Base-by-base conservation (phyloP, 2,113 vertebrate species). In the Epinephelus lanceolatus region DNA sequence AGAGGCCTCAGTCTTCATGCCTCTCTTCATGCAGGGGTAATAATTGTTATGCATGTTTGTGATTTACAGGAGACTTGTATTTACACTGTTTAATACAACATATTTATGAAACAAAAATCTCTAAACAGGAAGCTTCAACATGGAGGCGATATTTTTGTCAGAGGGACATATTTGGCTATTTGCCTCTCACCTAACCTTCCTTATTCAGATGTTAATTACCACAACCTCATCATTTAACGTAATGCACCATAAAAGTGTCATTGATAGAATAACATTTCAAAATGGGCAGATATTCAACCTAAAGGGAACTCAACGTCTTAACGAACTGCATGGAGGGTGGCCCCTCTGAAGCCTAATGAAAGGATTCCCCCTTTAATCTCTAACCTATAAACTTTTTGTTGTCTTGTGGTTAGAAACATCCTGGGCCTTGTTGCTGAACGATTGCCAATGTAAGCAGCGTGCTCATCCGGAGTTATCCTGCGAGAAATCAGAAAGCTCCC, bases 321-420 rank as follows among this genome's bases (percentile, higher is more conserved):
- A 42, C 18, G 27, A 78, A 47, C 19, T 57, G 40, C 60, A 30
- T 40, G 33, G 1, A 62, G 23, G 3, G n/a, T 11, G 10, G 17
- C 30, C 75, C 51, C 12, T 21, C 13, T 25, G 57, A 0, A n/a
- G 47, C 63, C 51, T 0, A n/a, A 77, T 67, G 15, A 33, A 63
- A 76, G 7, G 7, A 30, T 30, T 17, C 62, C 30, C 10, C 8
- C 12, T 57, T 71, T 67, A 47, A 56, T 67, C 18, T 83, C 37
- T 71, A 52, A 30, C 53, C 60, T 65, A 77, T 78, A 69, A 79
- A 73, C 57, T 12, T 37, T 71, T 60, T 81, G 55, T 79, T 69
- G 47, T 37, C 40, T 18, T 52, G 30, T 65, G 9, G 18, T 2
- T 45, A 59, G 12, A 56, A 53, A 67, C 47, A 67, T 74, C 68